Conservation (phyloP, 2,888 invertebrate species). For the Dione vanillae region DNA sequence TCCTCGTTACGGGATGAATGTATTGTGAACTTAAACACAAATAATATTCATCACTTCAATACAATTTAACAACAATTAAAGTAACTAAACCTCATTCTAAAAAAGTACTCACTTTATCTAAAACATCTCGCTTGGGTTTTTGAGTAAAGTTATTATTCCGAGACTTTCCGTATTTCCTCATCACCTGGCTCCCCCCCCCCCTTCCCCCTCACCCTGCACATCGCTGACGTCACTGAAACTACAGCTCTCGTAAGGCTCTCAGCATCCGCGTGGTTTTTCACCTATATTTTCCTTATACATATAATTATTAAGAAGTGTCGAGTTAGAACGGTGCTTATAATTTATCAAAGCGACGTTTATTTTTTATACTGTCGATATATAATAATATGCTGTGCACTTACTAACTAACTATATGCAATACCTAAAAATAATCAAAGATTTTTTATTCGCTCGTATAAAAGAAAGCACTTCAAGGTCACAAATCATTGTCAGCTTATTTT, state of each 20-base stretch:
- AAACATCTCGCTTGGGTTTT: background rate
- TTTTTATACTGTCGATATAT: background rate
- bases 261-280: slow-evolving; percentile 20
- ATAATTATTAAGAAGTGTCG: background rate
- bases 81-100: no score
- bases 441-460: no score
- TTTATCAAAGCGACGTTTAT: background rate
- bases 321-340: background rate
- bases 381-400: background rate
- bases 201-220: background rate
- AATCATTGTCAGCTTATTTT: no score
- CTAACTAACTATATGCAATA: no score
- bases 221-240: background rate
- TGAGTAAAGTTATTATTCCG: background rate
- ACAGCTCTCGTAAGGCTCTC: background rate
- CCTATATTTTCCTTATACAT: slow-evolving; percentile 24
- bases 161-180: background rate
- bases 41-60: no score
- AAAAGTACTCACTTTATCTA: no score
- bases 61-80: no score
- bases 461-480: no score
- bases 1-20: no score
- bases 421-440: no score
- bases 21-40: no score
- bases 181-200: background rate